A percentile compares a stretch with the other conserved stretches of the same genome.
phyloP scores from a whole-genome alignment of 2,797 vertebrate species.

The Enteromius argenteus region DNA sequence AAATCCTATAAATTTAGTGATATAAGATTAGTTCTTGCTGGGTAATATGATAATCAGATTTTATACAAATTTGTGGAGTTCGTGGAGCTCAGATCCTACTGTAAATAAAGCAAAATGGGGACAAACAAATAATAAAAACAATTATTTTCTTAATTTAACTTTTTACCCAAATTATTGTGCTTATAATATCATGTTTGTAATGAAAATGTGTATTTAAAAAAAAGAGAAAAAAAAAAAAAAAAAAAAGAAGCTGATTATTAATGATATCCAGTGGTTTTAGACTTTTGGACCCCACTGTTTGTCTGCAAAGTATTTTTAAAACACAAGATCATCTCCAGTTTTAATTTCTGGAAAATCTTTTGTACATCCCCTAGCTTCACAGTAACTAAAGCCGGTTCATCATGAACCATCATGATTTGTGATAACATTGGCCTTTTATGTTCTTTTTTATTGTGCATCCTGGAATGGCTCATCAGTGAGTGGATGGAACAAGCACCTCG shows the following conservation, averaged over 20 bases:
- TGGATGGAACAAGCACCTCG: conserved; percentile 8
- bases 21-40: neutral
- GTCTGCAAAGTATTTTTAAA: neutral
- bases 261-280: neutral
- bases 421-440: conserved; percentile 19
- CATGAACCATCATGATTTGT: conserved; percentile 22
- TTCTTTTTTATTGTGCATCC: neutral
- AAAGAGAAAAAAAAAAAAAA: too few species aligned
- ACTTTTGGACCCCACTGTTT: neutral
- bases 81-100: neutral
- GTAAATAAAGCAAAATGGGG: neutral
- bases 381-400: neutral
- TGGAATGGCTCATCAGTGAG: conserved; percentile 13
- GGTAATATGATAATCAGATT: neutral
- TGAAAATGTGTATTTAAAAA: neutral
- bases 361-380: neutral
- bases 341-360: conserved; percentile 19
- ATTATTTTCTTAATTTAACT: neutral
- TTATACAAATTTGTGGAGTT: neutral
- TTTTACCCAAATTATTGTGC: neutral
- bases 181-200: neutral
- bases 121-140: neutral
- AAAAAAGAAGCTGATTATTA: neutral
- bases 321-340: neutral
- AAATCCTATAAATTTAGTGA: neutral